Percentiles rank a stretch among this genome's conserved stretches.
Conservation (phyloP, 53 echinoderm and acorn worm genomes). For the Apostichopus leukothele region DNA sequence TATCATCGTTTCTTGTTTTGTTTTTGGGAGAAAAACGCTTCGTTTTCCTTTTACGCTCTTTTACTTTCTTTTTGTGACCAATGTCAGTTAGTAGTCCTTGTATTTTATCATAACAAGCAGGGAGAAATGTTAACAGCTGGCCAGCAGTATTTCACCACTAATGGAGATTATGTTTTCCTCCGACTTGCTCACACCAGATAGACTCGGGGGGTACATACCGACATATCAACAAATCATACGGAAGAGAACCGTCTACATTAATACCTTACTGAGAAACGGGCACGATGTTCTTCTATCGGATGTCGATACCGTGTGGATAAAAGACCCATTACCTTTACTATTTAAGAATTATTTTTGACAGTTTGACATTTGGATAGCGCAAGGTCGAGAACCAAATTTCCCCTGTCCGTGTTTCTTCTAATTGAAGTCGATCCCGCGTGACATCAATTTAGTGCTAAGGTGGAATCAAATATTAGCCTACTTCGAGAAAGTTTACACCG, state of each 20-base stretch:
- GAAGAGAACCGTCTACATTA: slow-evolving; percentile 35
- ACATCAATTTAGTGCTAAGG: background rate
- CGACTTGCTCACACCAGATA: background rate
- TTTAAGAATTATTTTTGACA: background rate
- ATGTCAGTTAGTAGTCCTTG: no score
- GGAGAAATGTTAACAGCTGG: no score
- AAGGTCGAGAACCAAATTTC: slow-evolving; percentile 22
- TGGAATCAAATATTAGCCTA: background rate
- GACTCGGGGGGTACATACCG: background rate
- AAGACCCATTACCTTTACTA: slow-evolving; percentile 17
- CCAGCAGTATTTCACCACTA: no score
- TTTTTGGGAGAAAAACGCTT: no score
- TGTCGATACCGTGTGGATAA: no score
- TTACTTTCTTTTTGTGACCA: no score
- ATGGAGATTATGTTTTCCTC: background rate
- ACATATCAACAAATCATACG: slow-evolving; percentile 14
- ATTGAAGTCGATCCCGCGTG: slow-evolving; percentile 29
- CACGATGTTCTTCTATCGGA: slow-evolving; percentile 34
- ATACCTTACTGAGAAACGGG: background rate
- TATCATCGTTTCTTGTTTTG: no score
- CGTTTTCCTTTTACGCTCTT: no score
- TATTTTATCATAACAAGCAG: no score
- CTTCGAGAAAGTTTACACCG: no score
- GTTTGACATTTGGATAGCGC: slow-evolving; percentile 43
- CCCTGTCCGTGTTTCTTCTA: slow-evolving; percentile 52